A percentile compares a stretch with the other conserved stretches of the same genome.
Conservation (phyloP, 2,113 vertebrate species). For the Tragulus kanchil region DNA sequence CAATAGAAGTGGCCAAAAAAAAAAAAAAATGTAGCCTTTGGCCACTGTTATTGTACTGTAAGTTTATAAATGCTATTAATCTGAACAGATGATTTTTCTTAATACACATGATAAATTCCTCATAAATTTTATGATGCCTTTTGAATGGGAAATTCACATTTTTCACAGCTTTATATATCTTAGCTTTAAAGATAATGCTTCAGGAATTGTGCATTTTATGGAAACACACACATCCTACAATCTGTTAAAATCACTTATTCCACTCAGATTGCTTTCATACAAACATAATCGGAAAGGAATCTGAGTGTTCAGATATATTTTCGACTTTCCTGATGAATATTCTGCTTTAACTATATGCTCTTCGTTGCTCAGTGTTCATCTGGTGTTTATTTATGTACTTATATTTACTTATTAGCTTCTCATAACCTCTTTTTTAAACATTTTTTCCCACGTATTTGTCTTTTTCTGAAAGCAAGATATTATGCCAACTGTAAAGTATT, state of each 20-base stretch:
- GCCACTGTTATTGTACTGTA: not conserved
- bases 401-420: not conserved
- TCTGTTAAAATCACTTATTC: not conserved
- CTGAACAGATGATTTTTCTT: not conserved
- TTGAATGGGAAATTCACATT: not conserved
- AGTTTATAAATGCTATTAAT: not conserved
- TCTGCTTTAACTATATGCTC: not conserved
- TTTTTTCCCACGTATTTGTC: not conserved
- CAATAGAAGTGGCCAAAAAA: not conserved
- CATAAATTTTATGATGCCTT: slow-evolving; percentile 5
- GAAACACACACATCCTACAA: not conserved
- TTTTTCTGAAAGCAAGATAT: not conserved
- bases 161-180: not conserved
- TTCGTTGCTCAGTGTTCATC: not conserved
- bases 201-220: not conserved
- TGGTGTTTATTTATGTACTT: not conserved
- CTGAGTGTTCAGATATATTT: not conserved
- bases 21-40: not conserved
- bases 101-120: not conserved
- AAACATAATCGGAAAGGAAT: not conserved
- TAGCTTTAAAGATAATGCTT: not conserved
- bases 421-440: not conserved
- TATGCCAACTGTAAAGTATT: not conserved
- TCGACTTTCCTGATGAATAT: not conserved
- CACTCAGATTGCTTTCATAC: not conserved